Percentiles rank a stretch among this genome's conserved stretches.
These are phyloP conservation scores for Mionectes macconnelli DNA, from an alignment of 2,113 vertebrate species.

Conservation along the genomic window DNA sequence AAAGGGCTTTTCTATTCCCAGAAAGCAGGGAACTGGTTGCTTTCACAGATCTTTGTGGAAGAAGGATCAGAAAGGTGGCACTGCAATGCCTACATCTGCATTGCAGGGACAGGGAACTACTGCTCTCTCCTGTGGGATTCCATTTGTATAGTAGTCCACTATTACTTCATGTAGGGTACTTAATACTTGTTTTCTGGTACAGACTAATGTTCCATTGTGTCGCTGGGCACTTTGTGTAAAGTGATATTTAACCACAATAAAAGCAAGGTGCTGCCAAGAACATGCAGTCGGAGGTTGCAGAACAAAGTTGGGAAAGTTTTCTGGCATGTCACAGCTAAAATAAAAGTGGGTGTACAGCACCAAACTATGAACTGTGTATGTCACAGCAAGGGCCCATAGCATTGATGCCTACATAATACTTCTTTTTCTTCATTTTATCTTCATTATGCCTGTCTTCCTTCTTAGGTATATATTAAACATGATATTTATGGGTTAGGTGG, in stretches of 20 bases:
- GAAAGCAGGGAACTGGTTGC: not conserved
- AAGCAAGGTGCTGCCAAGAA: not conserved
- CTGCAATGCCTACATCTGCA: not conserved
- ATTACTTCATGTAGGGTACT: not conserved
- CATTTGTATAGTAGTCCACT: not conserved
- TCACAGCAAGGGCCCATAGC: not conserved
- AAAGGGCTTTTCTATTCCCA: not conserved
- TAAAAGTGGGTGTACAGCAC: not conserved
- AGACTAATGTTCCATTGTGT: not conserved
- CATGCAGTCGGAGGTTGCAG: not conserved
- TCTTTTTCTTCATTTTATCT: not conserved
- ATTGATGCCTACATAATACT: not conserved
- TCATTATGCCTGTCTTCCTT: not conserved
- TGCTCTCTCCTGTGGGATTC: not conserved
- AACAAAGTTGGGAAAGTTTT: not conserved
- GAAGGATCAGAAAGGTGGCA: not conserved
- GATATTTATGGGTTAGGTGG: not conserved
- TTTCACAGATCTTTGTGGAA: not conserved
- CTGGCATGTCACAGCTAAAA: rapidly evolving
- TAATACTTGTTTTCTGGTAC: not conserved
- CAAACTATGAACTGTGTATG: not conserved
- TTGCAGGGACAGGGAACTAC: not conserved
- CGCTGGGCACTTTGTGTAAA: not conserved
- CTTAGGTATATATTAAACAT: not conserved
- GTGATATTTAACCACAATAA: not conserved